A percentile compares a stretch with the other conserved stretches of the same genome.
Conservation (phyloP, 2,888 invertebrate genomes). For the Acheta domesticus region DNA sequence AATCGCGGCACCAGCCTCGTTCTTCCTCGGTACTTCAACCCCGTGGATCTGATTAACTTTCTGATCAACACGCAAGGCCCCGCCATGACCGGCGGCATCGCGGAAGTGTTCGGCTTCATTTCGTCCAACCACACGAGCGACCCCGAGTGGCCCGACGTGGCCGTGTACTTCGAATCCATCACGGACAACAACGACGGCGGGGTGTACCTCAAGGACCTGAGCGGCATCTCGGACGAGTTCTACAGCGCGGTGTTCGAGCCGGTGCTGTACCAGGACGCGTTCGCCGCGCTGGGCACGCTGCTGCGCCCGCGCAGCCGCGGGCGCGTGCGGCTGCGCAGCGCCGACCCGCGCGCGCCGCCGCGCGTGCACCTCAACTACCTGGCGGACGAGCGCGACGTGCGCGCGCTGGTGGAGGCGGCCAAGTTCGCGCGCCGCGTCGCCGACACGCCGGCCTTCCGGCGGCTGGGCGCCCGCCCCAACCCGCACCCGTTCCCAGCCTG, state of each 20-base stretch:
- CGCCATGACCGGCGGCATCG: neutral
- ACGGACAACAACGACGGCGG: slow-evolving; percentile 42
- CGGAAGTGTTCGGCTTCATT: slow-evolving; percentile 19
- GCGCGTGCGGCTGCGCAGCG: slow-evolving; percentile 44
- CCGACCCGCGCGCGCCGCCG: slow-evolving; percentile 25
- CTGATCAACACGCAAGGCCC: neutral
- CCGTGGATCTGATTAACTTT: neutral
- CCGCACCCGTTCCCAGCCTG: slow-evolving; percentile 25
- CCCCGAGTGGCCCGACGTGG: slow-evolving; percentile 33
- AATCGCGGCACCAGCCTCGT: slow-evolving; percentile 27
- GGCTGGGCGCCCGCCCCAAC: slow-evolving; percentile 29
- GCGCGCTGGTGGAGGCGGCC: slow-evolving; percentile 31
- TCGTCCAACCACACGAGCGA: slow-evolving; percentile 23
- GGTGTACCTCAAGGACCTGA: slow-evolving; percentile 34
- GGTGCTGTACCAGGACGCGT: slow-evolving; percentile 29
- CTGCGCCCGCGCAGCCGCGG: slow-evolving; percentile 51
- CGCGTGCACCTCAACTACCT: slow-evolving; percentile 31
- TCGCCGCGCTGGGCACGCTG: slow-evolving; percentile 32
- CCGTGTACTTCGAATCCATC: slow-evolving; percentile 38
- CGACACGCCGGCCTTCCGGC: slow-evolving; percentile 28
- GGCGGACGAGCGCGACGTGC: slow-evolving; percentile 28
- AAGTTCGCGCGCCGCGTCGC: slow-evolving; percentile 22
- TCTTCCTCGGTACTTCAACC: slow-evolving; percentile 25
- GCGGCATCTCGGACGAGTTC: slow-evolving; percentile 37
- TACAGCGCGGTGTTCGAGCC: slow-evolving; percentile 28